phyloP scores from a whole-genome alignment of 2,113 vertebrate genomes.

The Lepus europaeus region DNA sequence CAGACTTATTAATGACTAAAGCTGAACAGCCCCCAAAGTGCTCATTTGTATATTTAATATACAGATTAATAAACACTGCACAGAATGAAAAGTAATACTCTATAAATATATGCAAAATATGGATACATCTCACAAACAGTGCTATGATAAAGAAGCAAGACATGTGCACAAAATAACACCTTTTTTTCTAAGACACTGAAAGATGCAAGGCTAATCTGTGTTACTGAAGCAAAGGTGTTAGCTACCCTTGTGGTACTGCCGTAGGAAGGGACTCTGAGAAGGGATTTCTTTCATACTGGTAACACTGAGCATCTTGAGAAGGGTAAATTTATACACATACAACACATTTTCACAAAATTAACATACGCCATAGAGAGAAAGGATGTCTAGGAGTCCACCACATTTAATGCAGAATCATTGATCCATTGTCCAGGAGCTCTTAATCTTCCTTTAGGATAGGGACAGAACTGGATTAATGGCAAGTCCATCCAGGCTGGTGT shows the following conservation, averaged over 20 bases:
- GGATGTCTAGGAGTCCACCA: neutral
- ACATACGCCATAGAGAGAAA: neutral
- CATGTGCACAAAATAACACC: neutral
- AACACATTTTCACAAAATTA: constrained; percentile 37
- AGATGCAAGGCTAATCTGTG: neutral
- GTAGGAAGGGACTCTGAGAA: neutral
- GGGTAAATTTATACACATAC: neutral
- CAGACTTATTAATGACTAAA: neutral
- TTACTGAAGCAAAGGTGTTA: neutral
- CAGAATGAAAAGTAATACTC: neutral
- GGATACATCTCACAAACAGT: neutral
- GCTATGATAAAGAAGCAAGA: neutral
- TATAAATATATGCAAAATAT: neutral
- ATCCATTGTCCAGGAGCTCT: neutral
- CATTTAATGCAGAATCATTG: constrained; percentile 35
- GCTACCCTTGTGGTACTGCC: neutral
- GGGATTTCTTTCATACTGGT: neutral
- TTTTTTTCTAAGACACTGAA: neutral
- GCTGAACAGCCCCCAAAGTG: neutral
- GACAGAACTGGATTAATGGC: constrained; percentile 45
- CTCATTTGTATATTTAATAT: neutral
- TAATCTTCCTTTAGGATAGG: neutral
- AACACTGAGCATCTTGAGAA: neutral
- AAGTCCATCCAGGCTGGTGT: neutral
- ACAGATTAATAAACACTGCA: neutral